A percentile compares a stretch with the other conserved stretches of the same genome.
phyloP scores from a whole-genome alignment of 2,888 invertebrate species.

The Andrena fulva region DNA sequence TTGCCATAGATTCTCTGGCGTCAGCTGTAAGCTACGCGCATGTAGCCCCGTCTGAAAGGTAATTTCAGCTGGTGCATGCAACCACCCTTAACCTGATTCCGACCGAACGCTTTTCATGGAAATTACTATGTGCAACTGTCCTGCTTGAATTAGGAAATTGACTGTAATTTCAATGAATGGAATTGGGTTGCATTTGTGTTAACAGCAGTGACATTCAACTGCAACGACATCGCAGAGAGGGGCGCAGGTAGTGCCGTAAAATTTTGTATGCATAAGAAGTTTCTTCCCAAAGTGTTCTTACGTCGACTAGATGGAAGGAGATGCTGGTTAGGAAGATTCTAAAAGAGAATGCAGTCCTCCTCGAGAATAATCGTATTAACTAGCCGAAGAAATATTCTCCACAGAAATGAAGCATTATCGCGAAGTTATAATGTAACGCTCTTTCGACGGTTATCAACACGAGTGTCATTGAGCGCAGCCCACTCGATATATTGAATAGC shows the following conservation, averaged over 20 bases:
- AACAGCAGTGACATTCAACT: neutral
- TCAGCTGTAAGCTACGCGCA: neutral
- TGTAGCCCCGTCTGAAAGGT: constrained; percentile 10
- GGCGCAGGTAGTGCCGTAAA: too few relatives aligned
- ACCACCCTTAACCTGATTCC: constrained; percentile 26
- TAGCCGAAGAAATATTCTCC: too few relatives aligned
- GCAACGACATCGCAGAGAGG: neutral
- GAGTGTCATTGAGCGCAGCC: neutral
- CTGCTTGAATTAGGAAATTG: constrained; percentile 4
- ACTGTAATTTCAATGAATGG: constrained; percentile 14
- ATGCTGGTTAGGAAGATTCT: too few relatives aligned
- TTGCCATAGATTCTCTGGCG: neutral
- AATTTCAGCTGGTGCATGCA: constrained; percentile 29
- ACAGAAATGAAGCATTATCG: neutral
- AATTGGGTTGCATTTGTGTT: neutral
- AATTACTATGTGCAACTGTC: neutral
- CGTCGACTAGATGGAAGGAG: too few relatives aligned
- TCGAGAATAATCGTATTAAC: too few relatives aligned
- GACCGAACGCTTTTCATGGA: constrained; percentile 4
- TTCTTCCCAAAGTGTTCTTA: too few relatives aligned
- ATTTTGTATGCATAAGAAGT: too few relatives aligned
- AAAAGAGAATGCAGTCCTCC: too few relatives aligned
- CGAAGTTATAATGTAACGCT: neutral
- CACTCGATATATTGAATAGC: neutral
- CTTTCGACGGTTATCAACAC: neutral